Conservation (phyloP, 2,113 vertebrate genomes). For the Rynchops niger region DNA sequence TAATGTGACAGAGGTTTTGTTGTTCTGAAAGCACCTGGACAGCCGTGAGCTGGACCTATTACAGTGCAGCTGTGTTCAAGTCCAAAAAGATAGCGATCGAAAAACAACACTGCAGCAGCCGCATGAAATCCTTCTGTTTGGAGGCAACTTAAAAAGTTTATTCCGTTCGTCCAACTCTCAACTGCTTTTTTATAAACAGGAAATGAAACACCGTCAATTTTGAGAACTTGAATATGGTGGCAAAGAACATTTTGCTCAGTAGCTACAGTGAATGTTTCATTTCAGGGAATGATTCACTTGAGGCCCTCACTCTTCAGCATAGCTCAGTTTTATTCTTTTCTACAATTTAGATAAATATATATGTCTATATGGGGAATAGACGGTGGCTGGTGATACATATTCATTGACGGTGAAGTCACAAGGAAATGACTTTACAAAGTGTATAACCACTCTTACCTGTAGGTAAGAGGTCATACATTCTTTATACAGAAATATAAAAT, state of each 20-base stretch:
- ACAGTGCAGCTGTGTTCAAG: background rate
- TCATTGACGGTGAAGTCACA: background rate
- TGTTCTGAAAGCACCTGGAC: background rate
- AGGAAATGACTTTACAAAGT: conserved; percentile 1
- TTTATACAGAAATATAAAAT: background rate
- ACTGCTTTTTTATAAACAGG: background rate
- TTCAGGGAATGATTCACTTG: conserved; percentile 45
- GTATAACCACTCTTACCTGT: background rate
- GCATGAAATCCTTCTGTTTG: background rate
- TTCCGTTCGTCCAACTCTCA: background rate
- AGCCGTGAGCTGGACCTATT: background rate
- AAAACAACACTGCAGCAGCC: background rate
- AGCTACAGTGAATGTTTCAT: background rate
- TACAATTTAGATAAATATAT: conserved; percentile 29
- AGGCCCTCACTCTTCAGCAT: background rate
- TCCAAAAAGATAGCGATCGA: background rate
- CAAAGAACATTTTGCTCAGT: conserved; percentile 42
- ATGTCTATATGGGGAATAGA: background rate
- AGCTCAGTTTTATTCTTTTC: conserved; percentile 25
- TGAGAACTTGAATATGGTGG: conserved; percentile 2
- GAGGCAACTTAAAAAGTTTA: background rate
- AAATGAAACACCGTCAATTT: conserved; percentile 36
- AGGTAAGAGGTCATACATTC: background rate
- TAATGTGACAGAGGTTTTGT: background rate
- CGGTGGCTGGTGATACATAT: background rate